phyloP scores from a whole-genome alignment of 2,113 vertebrate genomes.

The Tragelaphus buxtoni region DNA sequence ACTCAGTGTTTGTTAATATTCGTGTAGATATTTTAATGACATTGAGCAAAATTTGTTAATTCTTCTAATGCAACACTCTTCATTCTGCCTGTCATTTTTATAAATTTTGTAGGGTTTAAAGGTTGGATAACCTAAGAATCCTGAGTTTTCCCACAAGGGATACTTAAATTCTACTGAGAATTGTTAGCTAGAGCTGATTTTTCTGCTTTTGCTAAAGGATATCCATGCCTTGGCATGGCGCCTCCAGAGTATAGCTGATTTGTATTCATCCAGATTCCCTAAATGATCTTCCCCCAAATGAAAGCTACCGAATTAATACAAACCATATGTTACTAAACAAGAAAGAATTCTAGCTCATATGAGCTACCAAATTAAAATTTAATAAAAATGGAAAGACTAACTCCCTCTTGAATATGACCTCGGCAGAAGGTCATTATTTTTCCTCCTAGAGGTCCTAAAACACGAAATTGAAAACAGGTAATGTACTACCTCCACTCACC shows the following conservation, averaged over 20 bases:
- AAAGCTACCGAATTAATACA: constrained; percentile 60
- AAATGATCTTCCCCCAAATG: constrained; percentile 54
- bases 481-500: neutral
- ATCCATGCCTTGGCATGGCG: neutral
- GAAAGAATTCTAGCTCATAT: constrained; percentile 36
- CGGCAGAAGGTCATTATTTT: constrained; percentile 3
- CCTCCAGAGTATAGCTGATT: constrained; percentile 43
- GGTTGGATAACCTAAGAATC: neutral
- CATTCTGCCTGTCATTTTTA: neutral
- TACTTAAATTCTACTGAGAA: constrained; percentile 21
- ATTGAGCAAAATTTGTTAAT: neutral
- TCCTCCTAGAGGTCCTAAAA: neutral
- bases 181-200: constrained; percentile 24
- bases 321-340: constrained; percentile 61
- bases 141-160: neutral
- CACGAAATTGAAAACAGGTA: constrained; percentile 63
- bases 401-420: constrained; percentile 47
- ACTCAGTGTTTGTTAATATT: neutral
- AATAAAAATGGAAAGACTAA: constrained; percentile 57
- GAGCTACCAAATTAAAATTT: constrained; percentile 64
- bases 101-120: neutral
- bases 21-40: constrained; percentile 1
- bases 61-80: neutral
- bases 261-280: constrained; percentile 43
- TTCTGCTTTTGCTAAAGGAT: constrained; percentile 8